Conservation (phyloP, 2,888 invertebrate genomes). For the Dryobota labecula region DNA sequence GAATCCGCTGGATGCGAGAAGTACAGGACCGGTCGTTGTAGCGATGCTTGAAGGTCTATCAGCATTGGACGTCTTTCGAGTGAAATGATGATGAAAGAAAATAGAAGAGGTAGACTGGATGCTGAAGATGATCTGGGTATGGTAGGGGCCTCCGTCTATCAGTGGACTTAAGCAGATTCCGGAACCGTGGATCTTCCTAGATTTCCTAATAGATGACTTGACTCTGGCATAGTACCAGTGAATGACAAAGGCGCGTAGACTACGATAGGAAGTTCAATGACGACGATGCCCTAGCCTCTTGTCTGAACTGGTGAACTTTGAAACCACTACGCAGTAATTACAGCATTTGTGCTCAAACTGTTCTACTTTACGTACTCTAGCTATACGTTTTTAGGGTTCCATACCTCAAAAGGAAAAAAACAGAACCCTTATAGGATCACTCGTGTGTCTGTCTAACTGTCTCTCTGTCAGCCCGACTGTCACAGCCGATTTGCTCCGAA, state of each 20-base stretch:
- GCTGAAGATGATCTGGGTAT: too few relatives aligned
- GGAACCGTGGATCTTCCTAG: neutral
- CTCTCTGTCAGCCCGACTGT: too few relatives aligned
- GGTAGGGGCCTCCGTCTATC: neutral
- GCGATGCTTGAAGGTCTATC: neutral
- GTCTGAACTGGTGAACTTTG: neutral
- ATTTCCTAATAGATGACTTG: neutral
- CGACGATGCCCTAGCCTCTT: too few relatives aligned
- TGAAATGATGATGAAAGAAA: neutral
- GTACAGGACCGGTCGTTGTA: too few relatives aligned
- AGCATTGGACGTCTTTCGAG: neutral
- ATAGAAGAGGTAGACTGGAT: neutral
- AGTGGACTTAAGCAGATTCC: neutral
- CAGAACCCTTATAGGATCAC: too few relatives aligned
- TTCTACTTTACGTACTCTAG: neutral
- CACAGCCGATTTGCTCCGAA: too few relatives aligned
- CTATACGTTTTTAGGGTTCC: neutral
- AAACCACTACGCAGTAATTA: neutral
- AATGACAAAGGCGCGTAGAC: neutral
- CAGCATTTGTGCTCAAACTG: neutral
- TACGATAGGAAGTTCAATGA: neutral
- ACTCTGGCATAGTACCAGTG: neutral
- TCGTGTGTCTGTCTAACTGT: too few relatives aligned
- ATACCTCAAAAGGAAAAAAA: too few relatives aligned
- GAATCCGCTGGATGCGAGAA: neutral